phyloP scores from a whole-genome alignment of 2,888 invertebrate genomes.

The Lapara coniferarum region DNA sequence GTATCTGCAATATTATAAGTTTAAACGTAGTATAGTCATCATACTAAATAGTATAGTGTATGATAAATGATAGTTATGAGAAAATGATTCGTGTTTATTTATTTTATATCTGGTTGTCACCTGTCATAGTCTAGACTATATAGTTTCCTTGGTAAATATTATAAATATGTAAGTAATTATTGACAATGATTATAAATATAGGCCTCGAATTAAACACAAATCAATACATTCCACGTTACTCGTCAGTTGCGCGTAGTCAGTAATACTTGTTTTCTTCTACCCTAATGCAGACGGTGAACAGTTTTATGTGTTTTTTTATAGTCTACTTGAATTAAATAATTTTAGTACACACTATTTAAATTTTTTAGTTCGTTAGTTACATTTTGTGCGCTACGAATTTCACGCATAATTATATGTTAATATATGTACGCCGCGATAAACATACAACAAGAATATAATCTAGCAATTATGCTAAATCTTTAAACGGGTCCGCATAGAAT shows the following conservation, averaged over 20 bases:
- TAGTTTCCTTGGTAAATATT: neutral
- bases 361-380: conserved; percentile 58
- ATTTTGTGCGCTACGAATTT: conserved; percentile 56
- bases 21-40: no score
- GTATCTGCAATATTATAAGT: no score
- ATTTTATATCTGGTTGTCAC: neutral
- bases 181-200: neutral
- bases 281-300: conserved; percentile 59
- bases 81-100: no score
- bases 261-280: conserved; percentile 56
- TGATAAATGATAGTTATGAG: no score
- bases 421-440: conserved; percentile 59
- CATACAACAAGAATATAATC: conserved; percentile 63
- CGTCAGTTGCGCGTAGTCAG: conserved; percentile 22
- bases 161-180: neutral
- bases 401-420: conserved; percentile 62
- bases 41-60: no score
- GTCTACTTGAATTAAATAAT: conserved; percentile 65
- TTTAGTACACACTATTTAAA: conserved; percentile 63
- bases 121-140: neutral
- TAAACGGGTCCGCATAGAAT: conserved; percentile 67
- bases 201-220: neutral
- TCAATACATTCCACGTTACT: neutral
- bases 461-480: conserved; percentile 72
- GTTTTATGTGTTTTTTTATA: conserved; percentile 66